Percentiles rank a stretch among this genome's conserved stretches.
Evolutionary conservation across 2,888 invertebrate genomes (phyloP).

Genomic region (Matsumyia berberina): DNA sequence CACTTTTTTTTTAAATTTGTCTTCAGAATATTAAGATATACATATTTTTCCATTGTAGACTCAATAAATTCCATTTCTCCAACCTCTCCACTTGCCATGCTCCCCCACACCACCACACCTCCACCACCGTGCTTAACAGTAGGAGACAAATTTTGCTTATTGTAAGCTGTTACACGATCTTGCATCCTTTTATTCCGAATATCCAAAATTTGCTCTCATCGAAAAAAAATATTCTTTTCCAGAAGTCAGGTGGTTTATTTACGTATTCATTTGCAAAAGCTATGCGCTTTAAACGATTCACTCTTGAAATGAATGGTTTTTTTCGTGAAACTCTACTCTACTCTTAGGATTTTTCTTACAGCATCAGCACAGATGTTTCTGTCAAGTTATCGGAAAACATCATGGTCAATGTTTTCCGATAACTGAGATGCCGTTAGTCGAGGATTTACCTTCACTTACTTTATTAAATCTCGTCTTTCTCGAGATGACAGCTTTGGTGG

Average conservation of each 20-base stretch:
- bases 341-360: slow-evolving; percentile 3
- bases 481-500: too few relatives aligned
- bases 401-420: neutral
- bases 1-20: slow-evolving; percentile 13
- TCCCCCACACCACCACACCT: slow-evolving; percentile 28
- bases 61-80: slow-evolving; percentile 48
- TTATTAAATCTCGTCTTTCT: too few relatives aligned
- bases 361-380: slow-evolving; percentile 13
- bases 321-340: neutral
- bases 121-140: too few relatives aligned
- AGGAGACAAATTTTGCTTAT: slow-evolving; percentile 19
- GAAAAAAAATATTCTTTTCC: neutral
- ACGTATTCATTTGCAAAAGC: slow-evolving; percentile 2
- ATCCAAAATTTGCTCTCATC: neutral
- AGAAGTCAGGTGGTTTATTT: slow-evolving; percentile 3
- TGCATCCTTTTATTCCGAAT: slow-evolving; percentile 3
- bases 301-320: slow-evolving; percentile 20
- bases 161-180: slow-evolving; percentile 1
- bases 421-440: too few relatives aligned
- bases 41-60: slow-evolving; percentile 42
- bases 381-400: too few relatives aligned
- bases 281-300: slow-evolving; percentile 18
- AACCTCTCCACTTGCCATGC: slow-evolving; percentile 36
- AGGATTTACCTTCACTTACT: slow-evolving; percentile 1
- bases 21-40: slow-evolving; percentile 29